Evolutionary conservation across 2,888 invertebrate species (phyloP).

Genomic region (Parthenolecanium corni): DNA sequence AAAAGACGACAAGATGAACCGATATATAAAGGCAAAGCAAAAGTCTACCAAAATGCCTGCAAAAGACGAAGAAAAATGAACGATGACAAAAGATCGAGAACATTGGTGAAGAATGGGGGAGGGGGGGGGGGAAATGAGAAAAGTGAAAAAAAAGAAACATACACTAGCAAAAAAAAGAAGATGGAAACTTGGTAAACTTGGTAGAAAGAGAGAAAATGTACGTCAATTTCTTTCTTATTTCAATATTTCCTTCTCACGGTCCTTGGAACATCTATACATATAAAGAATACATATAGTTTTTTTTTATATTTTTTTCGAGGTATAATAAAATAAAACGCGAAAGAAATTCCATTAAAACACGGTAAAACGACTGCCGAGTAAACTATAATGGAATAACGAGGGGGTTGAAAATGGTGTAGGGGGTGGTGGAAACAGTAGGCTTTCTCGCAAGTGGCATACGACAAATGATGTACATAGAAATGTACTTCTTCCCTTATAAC

Average conservation of each 20-base stretch:
- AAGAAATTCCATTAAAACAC: slow-evolving; percentile 10
- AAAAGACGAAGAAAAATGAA: not conserved
- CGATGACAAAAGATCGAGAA: not conserved
- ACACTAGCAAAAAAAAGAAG: not conserved
- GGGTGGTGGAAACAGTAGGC: slow-evolving; percentile 1
- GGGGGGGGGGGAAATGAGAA: not conserved
- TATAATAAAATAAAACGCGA: slow-evolving; percentile 12
- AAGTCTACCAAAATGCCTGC: too few relatives aligned
- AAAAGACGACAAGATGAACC: too few relatives aligned
- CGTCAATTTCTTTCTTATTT: too few relatives aligned
- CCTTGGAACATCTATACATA: too few relatives aligned
- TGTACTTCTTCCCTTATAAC: slow-evolving; percentile 26
- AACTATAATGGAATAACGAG: slow-evolving; percentile 17
- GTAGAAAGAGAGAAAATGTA: not conserved
- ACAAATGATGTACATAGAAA: slow-evolving; percentile 28
- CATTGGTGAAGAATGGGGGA: not conserved
- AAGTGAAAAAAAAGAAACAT: not conserved
- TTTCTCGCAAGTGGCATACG: slow-evolving; percentile 25
- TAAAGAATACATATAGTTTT: too few relatives aligned
- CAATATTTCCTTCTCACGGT: too few relatives aligned
- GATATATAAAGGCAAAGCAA: too few relatives aligned
- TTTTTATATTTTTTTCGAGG: not conserved
- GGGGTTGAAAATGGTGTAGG: not conserved
- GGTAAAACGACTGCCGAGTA: slow-evolving; percentile 3
- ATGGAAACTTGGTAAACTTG: not conserved